phyloP scores from a whole-genome alignment of 2,888 invertebrate genomes.

The Cosmia pyralina region DNA sequence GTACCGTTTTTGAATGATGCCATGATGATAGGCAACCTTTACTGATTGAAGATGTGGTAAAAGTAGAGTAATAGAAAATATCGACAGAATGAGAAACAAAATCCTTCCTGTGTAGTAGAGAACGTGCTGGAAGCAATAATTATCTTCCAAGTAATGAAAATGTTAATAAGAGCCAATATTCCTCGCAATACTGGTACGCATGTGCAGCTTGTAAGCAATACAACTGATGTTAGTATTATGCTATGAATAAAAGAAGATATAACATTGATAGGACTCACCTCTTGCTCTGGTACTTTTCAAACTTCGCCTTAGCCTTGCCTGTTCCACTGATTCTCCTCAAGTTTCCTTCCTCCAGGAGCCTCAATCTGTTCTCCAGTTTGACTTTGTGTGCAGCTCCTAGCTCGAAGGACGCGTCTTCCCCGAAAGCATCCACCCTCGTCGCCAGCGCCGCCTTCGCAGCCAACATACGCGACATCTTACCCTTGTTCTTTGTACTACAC shows the following conservation, averaged over 20 bases:
- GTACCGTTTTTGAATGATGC: background rate
- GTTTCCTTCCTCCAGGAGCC: slow-evolving; percentile 96
- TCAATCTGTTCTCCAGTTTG: slow-evolving; percentile 95
- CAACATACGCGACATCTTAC: slow-evolving; percentile 98
- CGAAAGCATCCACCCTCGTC: slow-evolving; percentile 98
- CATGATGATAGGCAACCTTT: background rate
- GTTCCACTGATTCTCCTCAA: slow-evolving; percentile 95
- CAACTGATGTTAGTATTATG: background rate
- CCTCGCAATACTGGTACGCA: background rate
- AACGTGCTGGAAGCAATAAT: background rate
- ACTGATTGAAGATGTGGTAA: background rate
- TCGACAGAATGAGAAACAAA: background rate
- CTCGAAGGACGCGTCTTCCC: slow-evolving; percentile 95
- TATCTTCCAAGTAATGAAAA: background rate
- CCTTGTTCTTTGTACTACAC: slow-evolving; percentile 97
- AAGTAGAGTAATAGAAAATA: background rate
- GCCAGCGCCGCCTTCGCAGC: slow-evolving; percentile 99
- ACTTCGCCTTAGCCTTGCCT: slow-evolving; percentile 96
- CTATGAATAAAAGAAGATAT: background rate
- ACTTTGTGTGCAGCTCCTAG: slow-evolving; percentile 97
- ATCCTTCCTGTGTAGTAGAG: background rate
- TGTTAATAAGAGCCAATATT: background rate
- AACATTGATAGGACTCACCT: slow-evolving; percentile 84
- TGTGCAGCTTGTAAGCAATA: background rate
- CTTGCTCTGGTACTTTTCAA: slow-evolving; percentile 97